Conservation (phyloP, 2,888 invertebrate genomes). For the Pseudococcus longispinus region DNA sequence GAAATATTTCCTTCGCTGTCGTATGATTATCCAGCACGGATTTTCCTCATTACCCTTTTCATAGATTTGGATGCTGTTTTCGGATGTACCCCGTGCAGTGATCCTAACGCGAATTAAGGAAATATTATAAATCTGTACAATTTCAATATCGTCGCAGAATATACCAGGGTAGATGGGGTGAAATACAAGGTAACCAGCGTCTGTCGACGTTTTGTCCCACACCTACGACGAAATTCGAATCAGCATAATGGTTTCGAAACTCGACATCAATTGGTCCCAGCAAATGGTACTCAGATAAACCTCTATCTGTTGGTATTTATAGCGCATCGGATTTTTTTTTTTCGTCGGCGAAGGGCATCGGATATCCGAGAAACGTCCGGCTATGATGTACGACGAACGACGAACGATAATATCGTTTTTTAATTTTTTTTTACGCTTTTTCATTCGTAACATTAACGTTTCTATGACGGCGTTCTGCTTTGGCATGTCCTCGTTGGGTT, state of each 20-base stretch:
- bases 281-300: not conserved
- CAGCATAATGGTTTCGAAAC: not conserved
- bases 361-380: not conserved
- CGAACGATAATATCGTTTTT: conserved; percentile 43
- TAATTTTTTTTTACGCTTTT: conserved; percentile 50
- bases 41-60: not conserved
- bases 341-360: not conserved
- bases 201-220: not conserved
- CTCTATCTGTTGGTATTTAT: not conserved
- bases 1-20: not conserved
- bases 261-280: not conserved
- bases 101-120: not conserved
- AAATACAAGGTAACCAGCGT: not conserved
- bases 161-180: not conserved
- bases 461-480: conserved; percentile 44
- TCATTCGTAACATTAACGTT: conserved; percentile 14
- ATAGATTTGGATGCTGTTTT: not conserved
- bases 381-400: conserved; percentile 35
- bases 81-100: not conserved
- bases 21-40: not conserved
- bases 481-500: conserved; percentile 36
- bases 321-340: not conserved
- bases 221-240: not conserved
- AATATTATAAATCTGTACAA: not conserved
- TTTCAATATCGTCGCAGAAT: not conserved